Base-by-base conservation (phyloP, 2,888 invertebrate species). In the Orchesellides sinensis region DNA sequence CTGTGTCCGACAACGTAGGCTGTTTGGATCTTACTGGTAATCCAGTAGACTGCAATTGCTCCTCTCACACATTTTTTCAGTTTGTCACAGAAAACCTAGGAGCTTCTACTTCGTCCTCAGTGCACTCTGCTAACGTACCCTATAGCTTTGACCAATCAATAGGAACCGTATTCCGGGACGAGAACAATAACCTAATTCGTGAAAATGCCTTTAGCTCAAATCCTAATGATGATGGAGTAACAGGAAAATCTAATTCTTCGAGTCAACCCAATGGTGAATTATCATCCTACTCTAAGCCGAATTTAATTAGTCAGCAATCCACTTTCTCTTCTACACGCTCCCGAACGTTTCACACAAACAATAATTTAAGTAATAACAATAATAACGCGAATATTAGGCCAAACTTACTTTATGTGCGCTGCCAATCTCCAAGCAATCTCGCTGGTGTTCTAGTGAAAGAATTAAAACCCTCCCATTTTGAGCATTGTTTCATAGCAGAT, bases 21-120 rank as follows among this genome's bases (percentile, higher is more conserved):
- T 80, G 78, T 35, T 49, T 87, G 54, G 83, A 83, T 40, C 59
- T 87, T 8, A 72, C 77, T 23, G 87, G 85, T 17, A 85, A 84
- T 81, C 87, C 87, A 8, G 63, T 85, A 17, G 87, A 85, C 61
- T 87, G 87, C 66, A 87, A 87, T 27, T 85, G 87, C 40, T 82
- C 85, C 14, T 74, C 79, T 12, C 79, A 70, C 40, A 49, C 83
- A 2, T 73, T 86, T n/a, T 86, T 79, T 63, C 66, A 83, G 73
- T 85, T 83, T 63, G 63, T 85, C n/a, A 77, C 72, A 19, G 45
- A 56, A 19, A 49, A 49, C 32, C 19, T 79, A 52, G 79, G 65
- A 70, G 70, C 45, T 14, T 54, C 68, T 2, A 32, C 27, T 61
- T 29, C 61, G 29, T 47, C 75, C n/a, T 59, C 68, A 0, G 35